Base-by-base conservation (phyloP, 2,113 vertebrate genomes). In the Oenanthe melanoleuca region DNA sequence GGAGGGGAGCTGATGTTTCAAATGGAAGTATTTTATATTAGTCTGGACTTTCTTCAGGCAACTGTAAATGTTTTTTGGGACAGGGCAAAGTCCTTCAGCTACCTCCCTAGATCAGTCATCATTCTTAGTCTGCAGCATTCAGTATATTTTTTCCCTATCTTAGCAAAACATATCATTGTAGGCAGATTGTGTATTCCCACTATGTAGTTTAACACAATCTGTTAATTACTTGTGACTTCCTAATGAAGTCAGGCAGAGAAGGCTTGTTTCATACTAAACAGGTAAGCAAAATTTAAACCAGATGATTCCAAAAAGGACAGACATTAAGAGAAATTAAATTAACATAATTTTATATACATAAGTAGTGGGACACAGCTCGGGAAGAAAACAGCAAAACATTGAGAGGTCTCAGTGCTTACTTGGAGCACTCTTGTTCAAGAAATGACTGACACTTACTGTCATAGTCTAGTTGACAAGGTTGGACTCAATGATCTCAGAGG, bases 171-270 rank as follows among this genome's bases (percentile, higher is more conserved):
- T 75, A 78, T 72, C 49, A 89, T 52, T 91, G 88, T 42, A 96
- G 78, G 71, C 77, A 97, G 66, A 91, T 37, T 83, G 61, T 34
- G 7, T 96, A 96, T 97, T 97, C 96, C 97, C 95, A 97, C 88
- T 37, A 57, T 84, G 78, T 87, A 95, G 90, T 97, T 97, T 66
- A 94, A 72, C 78, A 83, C 95, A 97, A 98, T 73, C 94, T 96
- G 97, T 96, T 98, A 97, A 97, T 96, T 93, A 97, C 93, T 97
- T 97, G 97, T 96, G 95, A 97, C 89, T 97, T 98, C 96, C 96
- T 96, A 87, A 94, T 89, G 81, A 86, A 97, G 73, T 95, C 90
- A 91, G 57, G 89, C 92, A 92, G 90, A 93, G 74, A 87, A 81
- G 83, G 75, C 84, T 96, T 86, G 80, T 93, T 93, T 78, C 75